Base-by-base conservation (phyloP, 2,797 vertebrate genomes). In the Ctenosaura bakeri region DNA sequence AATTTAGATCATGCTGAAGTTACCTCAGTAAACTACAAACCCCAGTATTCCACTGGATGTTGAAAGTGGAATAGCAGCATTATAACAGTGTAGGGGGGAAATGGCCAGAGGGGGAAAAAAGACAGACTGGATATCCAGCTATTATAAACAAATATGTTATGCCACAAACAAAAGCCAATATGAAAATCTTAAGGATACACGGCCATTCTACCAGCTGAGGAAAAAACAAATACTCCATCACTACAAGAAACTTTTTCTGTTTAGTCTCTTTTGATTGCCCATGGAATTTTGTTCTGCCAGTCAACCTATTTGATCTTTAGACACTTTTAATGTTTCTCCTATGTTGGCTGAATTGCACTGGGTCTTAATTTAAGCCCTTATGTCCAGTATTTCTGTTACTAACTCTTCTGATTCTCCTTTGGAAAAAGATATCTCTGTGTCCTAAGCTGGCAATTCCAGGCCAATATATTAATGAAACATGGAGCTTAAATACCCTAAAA, bases 391-490 rank as follows among this genome's bases (percentile, higher is more conserved):
- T 20, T 46, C 38, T 20, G 42, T 0, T 50, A 54, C 5, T 66
- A 78, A 59, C 74, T n/a, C 50, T 16, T 77, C 50, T 59, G 12
- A 88, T 62, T 83, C 73, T 0, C 22, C 54, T 32, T 46, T 73
- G 2, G 7, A 64, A 50, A 88, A 66, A 12, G 7, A 59, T 26
- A 91, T 71, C 66, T 0, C 1, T 46, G 18, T 64, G 22, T 90
- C 12, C 22, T 88, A 42, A 0, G 8, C 38, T 74, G 46, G 38
- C 92, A 89, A 16, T 85, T 85, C 83, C 52, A 54, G 3, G 3
- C n/a, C 80, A 92, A 87, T 87, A 52, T 38, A 85, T 6, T 46
- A 81, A 62, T 56, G 32, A 10, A 77, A 93, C 4, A 0, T 46
- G 42, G 42, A 46, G 42, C 42, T 4, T 46, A 46, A 46, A 46